Base-by-base conservation (phyloP, 1,140 invertebrate species). In the Belonocnema kinseyi region DNA sequence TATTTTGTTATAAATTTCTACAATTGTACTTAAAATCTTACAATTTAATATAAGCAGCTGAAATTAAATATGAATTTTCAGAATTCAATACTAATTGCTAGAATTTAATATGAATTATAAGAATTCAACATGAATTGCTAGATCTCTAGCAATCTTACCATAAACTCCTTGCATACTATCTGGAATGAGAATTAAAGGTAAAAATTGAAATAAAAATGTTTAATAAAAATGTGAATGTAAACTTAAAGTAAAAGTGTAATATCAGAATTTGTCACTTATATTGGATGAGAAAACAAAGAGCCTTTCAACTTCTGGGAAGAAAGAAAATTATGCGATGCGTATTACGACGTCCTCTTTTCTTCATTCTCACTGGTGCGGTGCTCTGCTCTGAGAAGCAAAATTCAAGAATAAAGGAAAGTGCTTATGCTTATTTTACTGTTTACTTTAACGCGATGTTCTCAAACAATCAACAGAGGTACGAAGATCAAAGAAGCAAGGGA, bases 291-390 rank as follows among this genome's bases (percentile, higher is more conserved):
- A 40, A 40, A 40, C 75, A 79, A 82, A 82, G 40, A 77, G 75
- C 21, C 17, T 76, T 71, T 70, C 33, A 72, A 72, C 75, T 77
- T 75, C 50, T 74, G 40, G 50, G 50, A 72, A 74, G 70, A 75
- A 74, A 72, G 78, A 76, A 78, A 74, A 14, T 54, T 52, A 72
- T 50, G 51, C 26, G 72, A 66, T 72, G 72, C 61, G 75, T 61
- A 40, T 40, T 40, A 7, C 40, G 5, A 7, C 40, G 0, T 40
- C 5, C 16, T 56, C n/a, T 56, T 56, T 10, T 56, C n/a, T 11
- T 19, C 1, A 56, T 19, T 56, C 12, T 19, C 54, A 19, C 7
- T 12, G 5, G 40, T 40, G 40, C 8, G 40, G 40, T 40, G 40
- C n/a, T 11, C 8, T 16, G 10, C 19, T 56, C 6, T 19, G 54